Evolutionary conservation across 2,797 vertebrate species (phyloP).

Genomic region (Salarias fasciatus): DNA sequence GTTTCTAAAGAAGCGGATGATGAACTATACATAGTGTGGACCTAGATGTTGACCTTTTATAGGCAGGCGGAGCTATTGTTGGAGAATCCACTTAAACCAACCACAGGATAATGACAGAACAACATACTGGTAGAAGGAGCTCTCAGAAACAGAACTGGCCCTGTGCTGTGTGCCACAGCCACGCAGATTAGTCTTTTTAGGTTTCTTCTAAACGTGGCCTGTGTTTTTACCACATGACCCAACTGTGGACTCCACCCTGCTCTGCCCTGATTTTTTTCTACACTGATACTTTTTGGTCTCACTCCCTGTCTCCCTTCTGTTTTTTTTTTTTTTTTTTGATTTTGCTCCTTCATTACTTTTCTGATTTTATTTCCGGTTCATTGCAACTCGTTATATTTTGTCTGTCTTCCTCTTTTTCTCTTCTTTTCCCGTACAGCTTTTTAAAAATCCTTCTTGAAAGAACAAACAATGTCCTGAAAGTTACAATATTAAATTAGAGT

Average conservation of each 20-base stretch:
- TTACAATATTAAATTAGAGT: no score
- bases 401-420: conserved; percentile 26
- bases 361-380: conserved; percentile 30
- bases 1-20: conserved; percentile 9
- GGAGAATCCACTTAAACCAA: conserved; percentile 37
- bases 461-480: no score
- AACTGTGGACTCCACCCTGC: conserved; percentile 70
- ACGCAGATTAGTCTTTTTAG: conserved; percentile 64
- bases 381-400: conserved; percentile 10
- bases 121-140: conserved; percentile 38
- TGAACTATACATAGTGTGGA: conserved; percentile 1
- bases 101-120: conserved; percentile 74
- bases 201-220: conserved; percentile 67
- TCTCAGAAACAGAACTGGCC: conserved; percentile 44
- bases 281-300: conserved; percentile 47
- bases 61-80: conserved; percentile 23
- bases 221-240: conserved; percentile 70
- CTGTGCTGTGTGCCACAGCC: conserved; percentile 43
- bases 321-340: conserved; percentile 24
- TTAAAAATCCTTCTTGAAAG: no score
- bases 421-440: no score
- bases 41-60: conserved; percentile 14
- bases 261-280: conserved; percentile 48
- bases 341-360: conserved; percentile 37
- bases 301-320: conserved; percentile 33